These are phyloP conservation scores for Diadophis punctatus DNA, from an alignment of 2,113 vertebrate genomes.

Conservation along the genomic window DNA sequence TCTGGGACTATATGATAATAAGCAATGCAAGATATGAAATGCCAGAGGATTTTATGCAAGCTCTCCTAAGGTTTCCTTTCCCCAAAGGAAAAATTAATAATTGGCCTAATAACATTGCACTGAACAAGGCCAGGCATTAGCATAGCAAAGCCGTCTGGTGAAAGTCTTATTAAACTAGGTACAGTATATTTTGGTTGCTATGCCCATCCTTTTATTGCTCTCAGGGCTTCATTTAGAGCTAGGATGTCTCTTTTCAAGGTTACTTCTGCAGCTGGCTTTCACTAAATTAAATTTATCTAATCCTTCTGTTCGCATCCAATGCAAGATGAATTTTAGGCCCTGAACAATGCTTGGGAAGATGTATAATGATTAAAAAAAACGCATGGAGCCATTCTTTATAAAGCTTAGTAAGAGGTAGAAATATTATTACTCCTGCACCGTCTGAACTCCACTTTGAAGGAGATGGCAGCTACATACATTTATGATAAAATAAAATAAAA, in stretches of 20 bases:
- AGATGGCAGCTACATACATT: neutral
- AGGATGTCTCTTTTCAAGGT: neutral
- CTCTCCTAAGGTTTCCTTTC: neutral
- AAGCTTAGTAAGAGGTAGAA: neutral
- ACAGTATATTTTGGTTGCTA: neutral
- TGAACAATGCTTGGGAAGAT: neutral
- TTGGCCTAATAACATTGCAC: neutral
- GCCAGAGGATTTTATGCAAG: neutral
- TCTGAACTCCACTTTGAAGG: neutral
- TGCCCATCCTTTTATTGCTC: neutral
- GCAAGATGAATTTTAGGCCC: rapidly evolving
- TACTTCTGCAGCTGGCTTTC: neutral
- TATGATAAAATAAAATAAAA: neutral
- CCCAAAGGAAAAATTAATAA: conserved; percentile 35
- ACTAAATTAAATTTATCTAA: neutral
- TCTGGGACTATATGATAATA: conserved; percentile 44
- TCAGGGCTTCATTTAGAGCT: neutral
- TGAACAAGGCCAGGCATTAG: neutral
- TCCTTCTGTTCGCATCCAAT: neutral
- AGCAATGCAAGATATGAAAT: conserved; percentile 35
- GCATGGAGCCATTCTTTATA: neutral
- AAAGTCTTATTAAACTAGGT: neutral
- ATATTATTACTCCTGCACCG: neutral
- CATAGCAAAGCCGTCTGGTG: neutral
- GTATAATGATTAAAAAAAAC: rapidly evolving